Percentiles rank a stretch among this genome's conserved stretches.
Evolutionary conservation across 2,888 invertebrate species (phyloP).

Genomic region (Mystacides longicornis): DNA sequence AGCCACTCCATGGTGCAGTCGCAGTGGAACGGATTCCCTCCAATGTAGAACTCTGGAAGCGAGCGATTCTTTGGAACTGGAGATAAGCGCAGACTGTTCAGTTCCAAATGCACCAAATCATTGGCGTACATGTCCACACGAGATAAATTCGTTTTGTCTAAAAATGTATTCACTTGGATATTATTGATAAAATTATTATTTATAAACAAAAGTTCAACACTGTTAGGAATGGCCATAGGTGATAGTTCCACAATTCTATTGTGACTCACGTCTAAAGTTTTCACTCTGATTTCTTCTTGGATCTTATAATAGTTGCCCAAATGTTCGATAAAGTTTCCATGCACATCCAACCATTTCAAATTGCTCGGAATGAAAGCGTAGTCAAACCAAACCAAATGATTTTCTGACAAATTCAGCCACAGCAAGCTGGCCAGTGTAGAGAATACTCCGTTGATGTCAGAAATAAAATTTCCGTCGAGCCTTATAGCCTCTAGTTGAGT

Average conservation of each 20-base stretch:
- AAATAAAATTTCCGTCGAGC: slow-evolving; percentile 79
- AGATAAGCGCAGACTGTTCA: slow-evolving; percentile 73
- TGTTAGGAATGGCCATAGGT: slow-evolving; percentile 80
- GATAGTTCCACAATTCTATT: slow-evolving; percentile 78
- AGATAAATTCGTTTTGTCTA: slow-evolving; percentile 75
- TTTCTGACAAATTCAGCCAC: slow-evolving; percentile 85
- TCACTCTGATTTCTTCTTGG: slow-evolving; percentile 72
- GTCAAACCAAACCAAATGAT: slow-evolving; percentile 89
- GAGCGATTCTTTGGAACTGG: slow-evolving; percentile 64
- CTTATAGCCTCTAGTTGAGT: slow-evolving; percentile 77
- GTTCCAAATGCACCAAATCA: slow-evolving; percentile 71
- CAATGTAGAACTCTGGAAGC: slow-evolving; percentile 83
- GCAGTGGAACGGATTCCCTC: slow-evolving; percentile 90
- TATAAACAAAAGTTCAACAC: slow-evolving; percentile 79
- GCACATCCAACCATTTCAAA: slow-evolving; percentile 85
- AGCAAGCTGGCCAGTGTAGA: slow-evolving; percentile 75
- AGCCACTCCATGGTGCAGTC: slow-evolving; percentile 96
- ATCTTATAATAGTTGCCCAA: slow-evolving; percentile 83
- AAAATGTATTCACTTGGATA: slow-evolving; percentile 79
- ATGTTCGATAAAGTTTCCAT: slow-evolving; percentile 82
- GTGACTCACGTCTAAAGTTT: slow-evolving; percentile 82
- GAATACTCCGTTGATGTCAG: slow-evolving; percentile 85
- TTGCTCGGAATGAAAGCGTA: slow-evolving; percentile 86
- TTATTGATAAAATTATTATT: slow-evolving; percentile 80
- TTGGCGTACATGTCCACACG: slow-evolving; percentile 88